Conservation (phyloP, 2,113 vertebrate genomes). For the Pluvialis apricaria region DNA sequence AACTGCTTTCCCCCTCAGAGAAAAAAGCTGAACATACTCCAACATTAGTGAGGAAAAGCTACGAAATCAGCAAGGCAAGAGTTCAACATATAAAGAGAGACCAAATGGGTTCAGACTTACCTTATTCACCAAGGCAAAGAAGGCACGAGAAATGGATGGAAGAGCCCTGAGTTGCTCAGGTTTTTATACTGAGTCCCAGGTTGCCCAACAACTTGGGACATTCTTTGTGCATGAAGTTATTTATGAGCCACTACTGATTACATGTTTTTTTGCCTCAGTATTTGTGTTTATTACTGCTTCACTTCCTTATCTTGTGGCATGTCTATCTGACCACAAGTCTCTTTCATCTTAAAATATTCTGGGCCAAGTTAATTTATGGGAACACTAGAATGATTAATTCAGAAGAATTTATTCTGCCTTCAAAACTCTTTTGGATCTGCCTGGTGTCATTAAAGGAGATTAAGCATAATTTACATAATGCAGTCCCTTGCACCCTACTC, state of each 20-base stretch:
- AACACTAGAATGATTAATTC: conserved; percentile 34
- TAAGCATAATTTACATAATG: not conserved
- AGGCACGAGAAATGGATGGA: not conserved
- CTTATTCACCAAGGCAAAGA: not conserved
- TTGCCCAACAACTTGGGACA: not conserved
- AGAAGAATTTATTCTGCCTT: not conserved
- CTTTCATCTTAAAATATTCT: conserved; percentile 53
- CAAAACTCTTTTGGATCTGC: not conserved
- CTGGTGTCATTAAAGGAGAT: conserved; percentile 13
- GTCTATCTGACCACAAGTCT: conserved; percentile 20
- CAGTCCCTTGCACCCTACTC: not conserved
- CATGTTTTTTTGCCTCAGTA: not conserved
- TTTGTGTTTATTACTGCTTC: not conserved
- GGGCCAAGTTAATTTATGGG: not conserved
- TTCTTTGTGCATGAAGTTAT: conserved; percentile 2
- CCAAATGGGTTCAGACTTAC: not conserved
- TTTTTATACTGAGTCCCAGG: conserved; percentile 22
- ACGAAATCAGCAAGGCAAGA: not conserved
- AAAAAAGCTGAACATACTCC: not conserved
- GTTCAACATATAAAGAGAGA: not conserved
- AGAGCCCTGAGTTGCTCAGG: not conserved
- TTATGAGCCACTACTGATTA: conserved; percentile 32
- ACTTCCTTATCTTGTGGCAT: conserved; percentile 55
- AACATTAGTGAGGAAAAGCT: not conserved
- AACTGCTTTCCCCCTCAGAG: not conserved